Evolutionary conservation across 2,113 vertebrate genomes (phyloP).

Genomic region (Globicephala melas): DNA sequence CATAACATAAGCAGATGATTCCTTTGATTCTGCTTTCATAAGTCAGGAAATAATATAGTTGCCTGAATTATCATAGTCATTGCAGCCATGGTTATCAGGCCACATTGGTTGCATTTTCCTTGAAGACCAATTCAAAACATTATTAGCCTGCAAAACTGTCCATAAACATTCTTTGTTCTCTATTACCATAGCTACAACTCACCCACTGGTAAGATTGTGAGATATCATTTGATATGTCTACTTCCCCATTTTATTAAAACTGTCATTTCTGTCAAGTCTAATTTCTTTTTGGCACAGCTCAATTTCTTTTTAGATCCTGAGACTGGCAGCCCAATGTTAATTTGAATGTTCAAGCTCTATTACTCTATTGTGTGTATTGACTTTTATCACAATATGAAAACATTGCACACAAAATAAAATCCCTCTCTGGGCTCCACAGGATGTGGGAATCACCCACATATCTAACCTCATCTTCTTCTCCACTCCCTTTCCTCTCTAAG

Average conservation of each 20-base stretch:
- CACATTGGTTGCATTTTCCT: neutral
- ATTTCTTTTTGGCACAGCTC: neutral
- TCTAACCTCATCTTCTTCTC: neutral
- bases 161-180: neutral
- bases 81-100: neutral
- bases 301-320: neutral
- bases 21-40: neutral
- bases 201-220: neutral
- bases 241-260: conserved; percentile 37
- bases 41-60: neutral
- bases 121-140: neutral
- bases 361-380: neutral
- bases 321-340: neutral
- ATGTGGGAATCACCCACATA: neutral
- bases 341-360: neutral
- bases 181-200: neutral
- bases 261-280: neutral
- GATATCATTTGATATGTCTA: neutral
- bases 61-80: neutral
- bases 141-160: neutral
- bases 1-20: neutral
- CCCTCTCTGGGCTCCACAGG: neutral
- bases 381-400: neutral
- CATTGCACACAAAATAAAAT: neutral
- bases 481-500: neutral